Evolutionary conservation across 2,888 invertebrate genomes (phyloP).

Genomic region (Zonitis immaculata): DNA sequence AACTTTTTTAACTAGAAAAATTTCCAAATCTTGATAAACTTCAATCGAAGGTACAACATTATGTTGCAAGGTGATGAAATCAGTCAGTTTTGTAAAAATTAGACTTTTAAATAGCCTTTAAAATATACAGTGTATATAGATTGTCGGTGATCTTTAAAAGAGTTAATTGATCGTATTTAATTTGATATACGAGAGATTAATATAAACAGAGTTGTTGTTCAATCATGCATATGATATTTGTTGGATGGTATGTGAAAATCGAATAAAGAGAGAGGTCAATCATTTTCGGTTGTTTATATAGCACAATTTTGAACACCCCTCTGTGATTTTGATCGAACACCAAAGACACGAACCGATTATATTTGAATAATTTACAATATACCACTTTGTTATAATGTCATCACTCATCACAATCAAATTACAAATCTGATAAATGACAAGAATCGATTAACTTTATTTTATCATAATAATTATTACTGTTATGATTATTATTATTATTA

Average conservation of each 20-base stretch:
- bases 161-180: slow-evolving; percentile 6
- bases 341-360: slow-evolving; percentile 16
- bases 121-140: too few species aligned
- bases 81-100: too few species aligned
- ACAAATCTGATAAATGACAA: slow-evolving; percentile 12
- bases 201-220: slow-evolving; percentile 14
- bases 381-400: slow-evolving; percentile 12
- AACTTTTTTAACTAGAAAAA: too few species aligned
- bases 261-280: slow-evolving; percentile 14
- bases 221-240: slow-evolving; percentile 17
- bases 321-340: slow-evolving; percentile 18
- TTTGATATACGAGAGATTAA: too few species aligned
- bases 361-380: slow-evolving; percentile 16
- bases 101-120: too few species aligned
- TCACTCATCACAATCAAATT: slow-evolving; percentile 15
- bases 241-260: slow-evolving; percentile 15
- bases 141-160: slow-evolving; percentile 1
- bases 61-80: too few species aligned
- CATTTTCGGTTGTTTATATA: slow-evolving; percentile 20
- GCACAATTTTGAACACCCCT: slow-evolving; percentile 17
- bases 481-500: too few species aligned
- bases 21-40: too few species aligned
- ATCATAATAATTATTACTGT: too few species aligned
- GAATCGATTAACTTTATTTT: slow-evolving; percentile 9
- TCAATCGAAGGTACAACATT: too few species aligned